These are phyloP conservation scores for Diphyllodes magnificus DNA, from an alignment of 2,113 vertebrate genomes.

Conservation along the genomic window DNA sequence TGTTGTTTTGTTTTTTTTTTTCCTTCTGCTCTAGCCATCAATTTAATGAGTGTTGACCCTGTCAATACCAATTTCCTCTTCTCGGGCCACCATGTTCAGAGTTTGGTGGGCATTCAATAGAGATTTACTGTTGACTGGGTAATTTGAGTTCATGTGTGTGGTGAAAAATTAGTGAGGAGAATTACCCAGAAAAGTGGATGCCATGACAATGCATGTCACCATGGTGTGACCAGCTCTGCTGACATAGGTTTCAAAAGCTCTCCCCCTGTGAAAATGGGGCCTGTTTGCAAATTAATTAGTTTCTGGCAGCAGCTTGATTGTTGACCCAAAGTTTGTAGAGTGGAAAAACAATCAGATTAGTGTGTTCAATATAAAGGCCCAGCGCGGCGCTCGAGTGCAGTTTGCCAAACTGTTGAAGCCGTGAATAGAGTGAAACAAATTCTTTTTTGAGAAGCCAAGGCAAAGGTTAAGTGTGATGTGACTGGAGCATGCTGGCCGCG, in stretches of 20 bases:
- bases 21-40: conserved; percentile 32
- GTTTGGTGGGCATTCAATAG: conserved; percentile 57
- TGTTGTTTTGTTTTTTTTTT: not conserved
- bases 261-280: conserved; percentile 77
- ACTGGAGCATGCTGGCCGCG: conserved; percentile 51
- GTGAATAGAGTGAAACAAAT: conserved; percentile 77
- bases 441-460: conserved; percentile 71
- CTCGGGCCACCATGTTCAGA: conserved; percentile 51
- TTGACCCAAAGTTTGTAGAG: conserved; percentile 81
- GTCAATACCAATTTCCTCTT: conserved; percentile 71
- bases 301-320: conserved; percentile 80
- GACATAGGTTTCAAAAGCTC: conserved; percentile 78
- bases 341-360: conserved; percentile 85
- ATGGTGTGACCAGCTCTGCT: conserved; percentile 71
- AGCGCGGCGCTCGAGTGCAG: conserved; percentile 65
- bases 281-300: conserved; percentile 86
- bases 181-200: conserved; percentile 71
- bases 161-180: conserved; percentile 73
- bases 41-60: conserved; percentile 62
- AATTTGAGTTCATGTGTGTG: conserved; percentile 76
- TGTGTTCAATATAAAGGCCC: conserved; percentile 75
- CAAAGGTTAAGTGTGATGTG: conserved; percentile 84
- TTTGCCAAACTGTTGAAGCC: conserved; percentile 71
- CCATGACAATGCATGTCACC: conserved; percentile 75
- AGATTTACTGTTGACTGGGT: conserved; percentile 73